phyloP scores from a whole-genome alignment of 2,113 vertebrate genomes.

The Eurystomus gularis region DNA sequence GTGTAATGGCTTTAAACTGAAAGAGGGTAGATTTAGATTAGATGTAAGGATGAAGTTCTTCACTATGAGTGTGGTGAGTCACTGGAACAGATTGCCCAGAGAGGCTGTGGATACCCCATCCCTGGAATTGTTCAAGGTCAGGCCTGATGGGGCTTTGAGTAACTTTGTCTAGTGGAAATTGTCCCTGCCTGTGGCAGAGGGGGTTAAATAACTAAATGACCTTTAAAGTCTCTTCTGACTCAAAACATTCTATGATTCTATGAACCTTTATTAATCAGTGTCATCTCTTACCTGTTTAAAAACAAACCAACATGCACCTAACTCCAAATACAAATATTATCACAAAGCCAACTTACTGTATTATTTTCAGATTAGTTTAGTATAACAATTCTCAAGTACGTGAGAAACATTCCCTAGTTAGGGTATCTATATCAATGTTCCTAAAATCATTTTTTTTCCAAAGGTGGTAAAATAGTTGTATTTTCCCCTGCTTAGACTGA shows the following conservation, averaged over 20 bases:
- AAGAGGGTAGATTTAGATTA: not conserved
- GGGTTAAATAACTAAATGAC: not conserved
- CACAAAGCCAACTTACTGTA: not conserved
- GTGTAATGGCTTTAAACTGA: not conserved
- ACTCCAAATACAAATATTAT: not conserved
- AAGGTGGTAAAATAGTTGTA: not conserved
- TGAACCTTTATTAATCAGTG: not conserved
- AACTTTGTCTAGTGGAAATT: not conserved
- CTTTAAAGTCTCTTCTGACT: not conserved
- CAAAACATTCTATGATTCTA: not conserved
- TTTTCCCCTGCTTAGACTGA: not conserved
- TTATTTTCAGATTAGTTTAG: not conserved
- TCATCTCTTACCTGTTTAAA: not conserved
- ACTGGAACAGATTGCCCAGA: not conserved
- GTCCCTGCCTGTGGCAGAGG: too few relatives aligned
- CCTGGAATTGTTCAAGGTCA: not conserved
- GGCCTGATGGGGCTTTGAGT: not conserved
- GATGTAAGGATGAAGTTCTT: not conserved
- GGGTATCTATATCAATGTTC: accelerated
- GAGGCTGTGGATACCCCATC: not conserved
- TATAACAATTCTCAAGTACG: not conserved
- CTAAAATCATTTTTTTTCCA: not conserved
- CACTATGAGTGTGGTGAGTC: not conserved
- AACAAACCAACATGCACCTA: not conserved
- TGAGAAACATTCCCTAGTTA: not conserved